These are phyloP conservation scores for Sinonovacula constricta DNA, from an alignment of 1,140 invertebrate genomes.

Conservation along the genomic window DNA sequence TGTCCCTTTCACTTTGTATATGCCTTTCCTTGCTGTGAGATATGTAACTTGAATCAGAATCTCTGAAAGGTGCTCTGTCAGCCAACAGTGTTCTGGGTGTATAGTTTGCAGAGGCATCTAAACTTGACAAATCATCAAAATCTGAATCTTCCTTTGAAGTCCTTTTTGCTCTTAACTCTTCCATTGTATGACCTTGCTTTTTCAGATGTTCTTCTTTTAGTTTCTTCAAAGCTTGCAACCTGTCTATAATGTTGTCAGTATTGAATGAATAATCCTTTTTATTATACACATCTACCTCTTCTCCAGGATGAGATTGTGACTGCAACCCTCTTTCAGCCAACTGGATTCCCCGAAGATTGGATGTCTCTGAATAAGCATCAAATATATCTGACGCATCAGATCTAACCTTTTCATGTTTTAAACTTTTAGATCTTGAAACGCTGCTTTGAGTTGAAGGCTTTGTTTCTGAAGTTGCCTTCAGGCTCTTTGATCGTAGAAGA, in stretches of 20 bases:
- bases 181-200: not conserved
- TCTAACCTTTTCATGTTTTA: constrained; percentile 40
- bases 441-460: constrained; percentile 33
- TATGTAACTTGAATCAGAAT: no score
- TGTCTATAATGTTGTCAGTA: constrained; percentile 42
- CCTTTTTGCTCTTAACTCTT: not conserved
- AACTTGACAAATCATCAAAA: not conserved
- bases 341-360: constrained; percentile 20
- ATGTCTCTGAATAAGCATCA: not conserved
- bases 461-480: constrained; percentile 49
- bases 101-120: constrained; percentile 8
- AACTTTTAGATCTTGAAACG: constrained; percentile 59
- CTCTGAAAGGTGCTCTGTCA: constrained; percentile 29
- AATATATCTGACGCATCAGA: constrained; percentile 2
- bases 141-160: constrained; percentile 6
- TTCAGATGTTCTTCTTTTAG: constrained; percentile 20
- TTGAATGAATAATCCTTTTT: constrained; percentile 24
- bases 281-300: constrained; percentile 21
- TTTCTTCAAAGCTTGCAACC: constrained; percentile 36
- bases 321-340: constrained; percentile 34
- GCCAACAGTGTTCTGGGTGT: not conserved
- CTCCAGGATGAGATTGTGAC: not conserved
- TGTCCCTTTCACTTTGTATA: no score
- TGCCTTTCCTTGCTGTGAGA: no score
- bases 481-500: constrained; percentile 54